These are phyloP conservation scores for Mythimna albipuncta DNA, from an alignment of 2,888 invertebrate species.

Conservation along the genomic window DNA sequence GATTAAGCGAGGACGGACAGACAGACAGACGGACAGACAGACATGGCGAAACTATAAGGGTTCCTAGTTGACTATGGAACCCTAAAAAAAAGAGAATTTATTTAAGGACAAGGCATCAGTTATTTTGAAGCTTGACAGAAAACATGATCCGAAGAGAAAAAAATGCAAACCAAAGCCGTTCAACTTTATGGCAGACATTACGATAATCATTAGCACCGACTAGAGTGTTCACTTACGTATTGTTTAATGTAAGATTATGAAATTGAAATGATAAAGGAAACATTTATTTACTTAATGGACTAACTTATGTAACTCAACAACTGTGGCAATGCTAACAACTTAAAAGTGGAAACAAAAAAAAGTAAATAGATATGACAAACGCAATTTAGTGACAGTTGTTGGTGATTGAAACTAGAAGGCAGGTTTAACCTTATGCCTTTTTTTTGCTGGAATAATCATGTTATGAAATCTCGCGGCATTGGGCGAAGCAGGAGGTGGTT, in stretches of 20 bases:
- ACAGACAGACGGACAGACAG: too few relatives aligned
- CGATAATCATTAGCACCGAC: conserved; percentile 5
- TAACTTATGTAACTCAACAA: conserved; percentile 2
- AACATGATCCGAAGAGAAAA: too few relatives aligned
- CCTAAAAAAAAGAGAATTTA: too few relatives aligned
- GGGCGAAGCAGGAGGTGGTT: too few relatives aligned
- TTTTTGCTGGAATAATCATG: too few relatives aligned
- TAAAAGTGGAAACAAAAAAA: conserved; percentile 1
- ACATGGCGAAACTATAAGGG: too few relatives aligned
- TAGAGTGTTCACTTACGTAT: conserved; percentile 2
- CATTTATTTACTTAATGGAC: neutral
- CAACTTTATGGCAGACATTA: conserved; percentile 5
- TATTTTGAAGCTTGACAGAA: too few relatives aligned
- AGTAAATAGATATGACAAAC: conserved; percentile 17
- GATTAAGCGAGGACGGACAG: too few relatives aligned
- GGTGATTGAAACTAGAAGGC: neutral
- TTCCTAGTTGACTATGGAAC: too few relatives aligned
- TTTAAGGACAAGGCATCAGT: too few relatives aligned
- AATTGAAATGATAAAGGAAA: conserved; percentile 6
- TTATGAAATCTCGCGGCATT: too few relatives aligned
- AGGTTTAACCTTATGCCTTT: neutral
- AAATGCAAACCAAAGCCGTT: neutral
- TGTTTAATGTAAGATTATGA: conserved; percentile 30
- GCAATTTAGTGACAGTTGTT: conserved; percentile 16
- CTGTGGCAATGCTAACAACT: neutral